Base-by-base conservation (phyloP, 2,113 vertebrate genomes). In the Mustelus asterias region DNA sequence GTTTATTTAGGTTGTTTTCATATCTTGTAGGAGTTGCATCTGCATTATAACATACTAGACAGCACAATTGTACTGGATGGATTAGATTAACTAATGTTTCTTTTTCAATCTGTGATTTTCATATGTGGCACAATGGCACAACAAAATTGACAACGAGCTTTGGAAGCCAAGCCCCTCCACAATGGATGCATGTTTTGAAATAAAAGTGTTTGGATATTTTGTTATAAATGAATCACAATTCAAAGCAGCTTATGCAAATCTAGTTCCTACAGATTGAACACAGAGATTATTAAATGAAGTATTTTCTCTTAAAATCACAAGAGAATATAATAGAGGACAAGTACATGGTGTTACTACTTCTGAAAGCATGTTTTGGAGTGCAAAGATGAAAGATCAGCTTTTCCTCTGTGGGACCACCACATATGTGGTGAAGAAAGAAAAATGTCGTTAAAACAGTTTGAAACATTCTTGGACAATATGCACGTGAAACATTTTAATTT, bases 401-500 rank as follows among this genome's bases (percentile, higher is more conserved):
- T 67, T 67, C n/a, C 26, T 94, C 37, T 72, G 37, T 3, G 6
- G 37, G 93, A 69, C 48, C 14, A 16, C 33, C 29, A 60, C 93
- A 94, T 41, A 94, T 37, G 92, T 67, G 67, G 60, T 22, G 29
- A 69, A 67, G 37, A 67, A 83, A 41, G 80, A 69, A 94, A 70
- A 70, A 94, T 70, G 22, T 44, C 41, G 8, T 41, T 41, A 94
- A 94, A 94, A 76, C 60, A 70, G 69, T 95, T 54, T 72, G 89
- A 93, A 93, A 95, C 54, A 60, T 70, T 26, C 69, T 95, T 76
- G 54, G 44, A 72, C 94, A 95, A 70, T 72, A 76, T 76, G 67
- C 37, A 70, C 94, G 96, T 97, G 97, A 96, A 97, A 97, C 96
- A 97, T 97, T 86, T 97, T 97, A 97, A 96, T 97, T 98, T 98